phyloP scores from a whole-genome alignment of 1,140 invertebrate genomes.

The Panonychus citri region DNA sequence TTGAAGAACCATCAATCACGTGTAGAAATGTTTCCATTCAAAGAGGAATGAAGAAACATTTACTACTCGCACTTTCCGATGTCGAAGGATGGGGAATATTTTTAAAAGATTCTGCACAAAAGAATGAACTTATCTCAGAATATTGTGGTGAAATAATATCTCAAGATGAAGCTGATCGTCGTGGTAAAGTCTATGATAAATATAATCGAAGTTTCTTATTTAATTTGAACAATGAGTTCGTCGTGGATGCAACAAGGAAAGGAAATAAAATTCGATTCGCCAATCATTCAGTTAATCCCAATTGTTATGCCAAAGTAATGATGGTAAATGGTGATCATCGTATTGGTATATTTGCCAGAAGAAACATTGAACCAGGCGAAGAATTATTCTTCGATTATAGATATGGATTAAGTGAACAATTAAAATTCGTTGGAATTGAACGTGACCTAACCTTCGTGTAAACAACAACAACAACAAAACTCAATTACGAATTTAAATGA shows the following conservation, averaged over 20 bases:
- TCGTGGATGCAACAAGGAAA: conserved; percentile 93
- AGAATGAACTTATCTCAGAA: conserved; percentile 98
- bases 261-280: conserved; percentile 99
- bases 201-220: conserved; percentile 99
- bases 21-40: conserved; percentile 95
- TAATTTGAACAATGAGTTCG: conserved; percentile 94
- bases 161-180: conserved; percentile 91
- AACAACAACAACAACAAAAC: no score
- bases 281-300: conserved; percentile 97
- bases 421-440: conserved; percentile 94
- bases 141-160: conserved; percentile 97
- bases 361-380: conserved; percentile 83
- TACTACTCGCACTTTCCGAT: conserved; percentile 86
- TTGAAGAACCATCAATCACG: conserved; percentile 55
- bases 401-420: conserved; percentile 89
- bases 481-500: no score
- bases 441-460: conserved; percentile 21
- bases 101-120: conserved; percentile 66
- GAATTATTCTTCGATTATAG: conserved; percentile 54
- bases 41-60: conserved; percentile 53
- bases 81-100: conserved; percentile 99
- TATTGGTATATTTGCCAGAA: conserved; percentile 96
- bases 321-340: conserved; percentile 99
- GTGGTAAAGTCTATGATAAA: conserved; percentile 98
- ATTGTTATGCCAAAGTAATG: conserved; percentile 98